Conservation (phyloP, 2,888 invertebrate genomes). For the Cheilosia pagana region DNA sequence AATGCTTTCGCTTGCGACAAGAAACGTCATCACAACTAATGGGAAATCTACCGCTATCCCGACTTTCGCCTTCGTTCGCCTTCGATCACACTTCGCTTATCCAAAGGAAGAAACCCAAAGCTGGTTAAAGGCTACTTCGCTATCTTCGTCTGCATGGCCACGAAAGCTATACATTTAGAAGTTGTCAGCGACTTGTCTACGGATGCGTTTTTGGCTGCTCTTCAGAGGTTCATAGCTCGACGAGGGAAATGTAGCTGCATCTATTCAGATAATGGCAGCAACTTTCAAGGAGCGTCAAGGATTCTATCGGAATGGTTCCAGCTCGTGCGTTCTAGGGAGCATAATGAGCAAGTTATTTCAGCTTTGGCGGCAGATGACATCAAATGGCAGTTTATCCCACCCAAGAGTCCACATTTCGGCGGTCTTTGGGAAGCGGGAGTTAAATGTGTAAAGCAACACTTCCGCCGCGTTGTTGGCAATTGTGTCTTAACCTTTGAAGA, state of each 20-base stretch:
- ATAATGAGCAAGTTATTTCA: neutral
- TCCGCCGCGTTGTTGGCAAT: no score
- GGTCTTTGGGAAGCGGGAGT: no score
- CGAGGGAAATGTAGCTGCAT: neutral
- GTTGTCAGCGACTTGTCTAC: neutral
- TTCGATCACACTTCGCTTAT: no score
- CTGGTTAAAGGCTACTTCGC: no score
- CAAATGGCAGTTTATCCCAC: no score
- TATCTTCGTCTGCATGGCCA: neutral
- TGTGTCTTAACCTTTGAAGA: no score
- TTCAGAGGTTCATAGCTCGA: neutral
- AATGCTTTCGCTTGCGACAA: no score
- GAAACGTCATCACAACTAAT: no score
- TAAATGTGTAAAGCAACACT: no score
- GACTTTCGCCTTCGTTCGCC: no score
- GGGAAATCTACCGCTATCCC: no score
- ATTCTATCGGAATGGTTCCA: neutral
- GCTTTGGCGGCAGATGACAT: no score
- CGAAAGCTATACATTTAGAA: neutral
- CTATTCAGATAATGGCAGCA: neutral
- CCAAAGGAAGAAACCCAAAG: neutral
- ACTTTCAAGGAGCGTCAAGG: neutral
- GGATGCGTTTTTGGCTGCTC: neutral
- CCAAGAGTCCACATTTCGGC: neutral
- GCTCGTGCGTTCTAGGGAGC: slow-evolving; percentile 3